phyloP scores from a whole-genome alignment of 64 coral and sea anemone species.

The Astreopora myriophthalma region DNA sequence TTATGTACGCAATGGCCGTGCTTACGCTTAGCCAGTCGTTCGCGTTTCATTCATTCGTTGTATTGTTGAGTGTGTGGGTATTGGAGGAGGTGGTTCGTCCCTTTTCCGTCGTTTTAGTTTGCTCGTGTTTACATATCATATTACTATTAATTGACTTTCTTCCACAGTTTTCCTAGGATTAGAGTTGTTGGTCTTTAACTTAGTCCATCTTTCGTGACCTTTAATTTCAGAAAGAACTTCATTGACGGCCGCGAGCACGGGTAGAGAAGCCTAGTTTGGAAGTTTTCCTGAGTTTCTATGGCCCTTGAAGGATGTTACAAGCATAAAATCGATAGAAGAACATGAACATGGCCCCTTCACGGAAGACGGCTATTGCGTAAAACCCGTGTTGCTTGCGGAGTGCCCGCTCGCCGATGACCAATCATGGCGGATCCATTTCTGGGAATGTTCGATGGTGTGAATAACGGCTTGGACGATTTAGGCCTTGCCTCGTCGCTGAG shows the following conservation, averaged over 20 bases:
- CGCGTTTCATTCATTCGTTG: slow-evolving; percentile 32
- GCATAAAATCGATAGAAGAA: not conserved
- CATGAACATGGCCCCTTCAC: not conserved
- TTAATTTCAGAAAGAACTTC: slow-evolving; percentile 40
- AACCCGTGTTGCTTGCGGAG: not conserved
- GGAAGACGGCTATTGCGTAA: not conserved
- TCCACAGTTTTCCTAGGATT: slow-evolving; percentile 90
- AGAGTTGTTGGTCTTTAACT: slow-evolving; percentile 78
- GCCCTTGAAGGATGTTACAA: not conserved
- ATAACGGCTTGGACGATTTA: slow-evolving; percentile 76
- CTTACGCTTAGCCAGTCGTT: slow-evolving; percentile 1
- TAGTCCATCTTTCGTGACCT: slow-evolving; percentile 82
- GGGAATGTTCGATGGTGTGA: slow-evolving; percentile 90
- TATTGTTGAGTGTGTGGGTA: not conserved
- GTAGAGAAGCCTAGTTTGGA: slow-evolving; percentile 2
- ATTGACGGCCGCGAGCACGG: slow-evolving; percentile 4
- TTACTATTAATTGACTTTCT: slow-evolving; percentile 99
- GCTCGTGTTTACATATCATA: slow-evolving; percentile 98
- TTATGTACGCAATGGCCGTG: slow-evolving; percentile 3
- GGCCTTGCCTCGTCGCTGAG: slow-evolving; percentile 72
- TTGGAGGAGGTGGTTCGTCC: not conserved
- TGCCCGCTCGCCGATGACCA: slow-evolving; percentile 25
- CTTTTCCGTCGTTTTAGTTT: slow-evolving; percentile 69
- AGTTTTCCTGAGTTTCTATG: not conserved
- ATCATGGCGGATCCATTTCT: slow-evolving; percentile 93